Base-by-base conservation (phyloP, 2,888 invertebrate genomes). In the Hypercompe scribonia region DNA sequence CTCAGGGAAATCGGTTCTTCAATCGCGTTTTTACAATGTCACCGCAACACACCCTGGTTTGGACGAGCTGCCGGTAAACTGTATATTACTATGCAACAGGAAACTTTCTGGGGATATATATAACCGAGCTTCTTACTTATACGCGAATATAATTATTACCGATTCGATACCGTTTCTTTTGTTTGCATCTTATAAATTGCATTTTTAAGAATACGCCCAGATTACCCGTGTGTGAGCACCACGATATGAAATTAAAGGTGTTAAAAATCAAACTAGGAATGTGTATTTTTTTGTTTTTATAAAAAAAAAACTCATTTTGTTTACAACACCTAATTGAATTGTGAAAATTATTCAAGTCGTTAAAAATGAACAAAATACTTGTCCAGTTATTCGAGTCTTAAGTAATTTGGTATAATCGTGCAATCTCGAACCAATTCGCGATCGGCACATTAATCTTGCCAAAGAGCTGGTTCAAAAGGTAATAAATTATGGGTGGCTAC, bases 1-100 rank as follows among this genome's bases (percentile, higher is more conserved):
- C 88, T 87, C 73, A 81, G 90, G 92, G 92, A 91, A 90, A 91
- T 91, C 89, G 89, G 78, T 87, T 88, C 88, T 89, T 87, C 87
- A 88, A 87, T 82, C 77, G 68, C 71, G 86, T 88, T 89, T 90
- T 90, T 90, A 87, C 89, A 83, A 84, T 89, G 88, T 89, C 89
- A 89, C 89, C 88, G 84, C 88, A 84, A 88, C 89, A 89, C 87
- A 88, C 82, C 83, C 81, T 79, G 81, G 46, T 69, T 69, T 69
- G 11, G 28, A 65, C 50, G 65, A 50, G 63, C 61, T 74, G 33
- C 36, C 21, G 64, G 68, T 67, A 79, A 82, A 82, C 82, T 82
- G 78, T 82, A 77, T 76, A 79, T 83, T 82, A 80, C 82, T 80
- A 84, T 84, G 74, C 84, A 80, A 77, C 82, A 76, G 78, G 74